Percentiles rank a stretch among this genome's conserved stretches.
These are phyloP conservation scores for Galemys pyrenaicus DNA, from an alignment of 2,113 vertebrate genomes.

Conservation along the genomic window DNA sequence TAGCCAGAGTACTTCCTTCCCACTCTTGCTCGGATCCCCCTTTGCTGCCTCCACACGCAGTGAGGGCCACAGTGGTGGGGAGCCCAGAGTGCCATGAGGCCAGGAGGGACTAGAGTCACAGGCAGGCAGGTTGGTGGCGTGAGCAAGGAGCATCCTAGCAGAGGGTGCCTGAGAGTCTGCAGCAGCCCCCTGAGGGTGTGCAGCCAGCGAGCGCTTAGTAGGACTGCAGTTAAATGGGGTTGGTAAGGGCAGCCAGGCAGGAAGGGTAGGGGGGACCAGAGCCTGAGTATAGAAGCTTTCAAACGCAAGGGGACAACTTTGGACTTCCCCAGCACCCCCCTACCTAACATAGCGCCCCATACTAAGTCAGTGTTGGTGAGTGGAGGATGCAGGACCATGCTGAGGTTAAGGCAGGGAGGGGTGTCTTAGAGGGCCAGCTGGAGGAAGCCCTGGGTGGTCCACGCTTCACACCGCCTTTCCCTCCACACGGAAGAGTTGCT, in stretches of 20 bases:
- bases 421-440: background rate
- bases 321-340: background rate
- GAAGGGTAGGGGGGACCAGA: background rate
- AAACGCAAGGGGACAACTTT: background rate
- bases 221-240: too few species aligned
- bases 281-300: background rate
- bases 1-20: background rate
- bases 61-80: background rate
- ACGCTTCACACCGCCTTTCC: background rate
- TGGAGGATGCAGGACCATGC: background rate
- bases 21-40: background rate
- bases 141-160: background rate
- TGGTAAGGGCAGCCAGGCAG: accelerated
- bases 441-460: background rate
- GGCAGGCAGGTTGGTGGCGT: background rate
- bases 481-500: background rate
- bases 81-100: background rate
- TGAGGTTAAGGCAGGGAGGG: background rate
- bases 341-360: background rate
- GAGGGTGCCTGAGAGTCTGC: background rate
- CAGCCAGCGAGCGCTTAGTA: background rate
- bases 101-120: background rate
- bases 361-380: background rate
- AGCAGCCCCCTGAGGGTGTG: too few species aligned
- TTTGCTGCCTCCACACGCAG: background rate